Evolutionary conservation across 2,113 vertebrate species (phyloP).

Genomic region (Cyanoliseus patagonus): DNA sequence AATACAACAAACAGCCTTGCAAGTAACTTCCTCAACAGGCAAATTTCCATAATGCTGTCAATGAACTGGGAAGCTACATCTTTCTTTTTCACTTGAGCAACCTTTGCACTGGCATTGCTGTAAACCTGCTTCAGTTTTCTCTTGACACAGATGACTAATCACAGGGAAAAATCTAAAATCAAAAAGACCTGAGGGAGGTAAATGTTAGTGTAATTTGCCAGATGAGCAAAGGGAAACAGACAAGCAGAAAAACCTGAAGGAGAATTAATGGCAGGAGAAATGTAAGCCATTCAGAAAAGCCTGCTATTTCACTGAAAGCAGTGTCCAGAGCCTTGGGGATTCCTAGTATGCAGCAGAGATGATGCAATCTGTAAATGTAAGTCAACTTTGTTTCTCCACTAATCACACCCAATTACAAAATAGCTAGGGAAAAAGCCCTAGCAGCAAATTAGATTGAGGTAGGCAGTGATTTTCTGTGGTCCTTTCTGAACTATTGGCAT

Average conservation of each 20-base stretch:
- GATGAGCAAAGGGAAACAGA: background rate
- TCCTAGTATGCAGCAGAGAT: slow-evolving; percentile 13
- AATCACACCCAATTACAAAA: slow-evolving; percentile 21
- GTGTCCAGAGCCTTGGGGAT: background rate
- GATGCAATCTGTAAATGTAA: slow-evolving; percentile 9
- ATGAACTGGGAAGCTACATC: background rate
- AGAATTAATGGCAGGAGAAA: slow-evolving; percentile 28
- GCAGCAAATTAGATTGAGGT: background rate
- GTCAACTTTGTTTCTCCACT: background rate
- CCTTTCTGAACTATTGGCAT: background rate
- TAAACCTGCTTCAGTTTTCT: background rate
- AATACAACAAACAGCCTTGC: background rate
- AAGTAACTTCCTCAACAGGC: background rate
- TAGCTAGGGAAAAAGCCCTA: background rate
- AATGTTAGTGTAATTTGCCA: background rate
- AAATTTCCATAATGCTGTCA: background rate
- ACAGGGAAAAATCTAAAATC: background rate
- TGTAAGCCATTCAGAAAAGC: slow-evolving; percentile 19
- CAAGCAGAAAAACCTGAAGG: slow-evolving; percentile 27
- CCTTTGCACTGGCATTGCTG: background rate
- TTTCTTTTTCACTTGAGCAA: background rate
- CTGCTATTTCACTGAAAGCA: background rate
- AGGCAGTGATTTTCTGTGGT: background rate
- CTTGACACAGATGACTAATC: slow-evolving; percentile 15
- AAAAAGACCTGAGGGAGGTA: background rate